A percentile compares a stretch with the other conserved stretches of the same genome.
phyloP scores from a whole-genome alignment of 2,797 vertebrate genomes.

The Galaxias olidus region DNA sequence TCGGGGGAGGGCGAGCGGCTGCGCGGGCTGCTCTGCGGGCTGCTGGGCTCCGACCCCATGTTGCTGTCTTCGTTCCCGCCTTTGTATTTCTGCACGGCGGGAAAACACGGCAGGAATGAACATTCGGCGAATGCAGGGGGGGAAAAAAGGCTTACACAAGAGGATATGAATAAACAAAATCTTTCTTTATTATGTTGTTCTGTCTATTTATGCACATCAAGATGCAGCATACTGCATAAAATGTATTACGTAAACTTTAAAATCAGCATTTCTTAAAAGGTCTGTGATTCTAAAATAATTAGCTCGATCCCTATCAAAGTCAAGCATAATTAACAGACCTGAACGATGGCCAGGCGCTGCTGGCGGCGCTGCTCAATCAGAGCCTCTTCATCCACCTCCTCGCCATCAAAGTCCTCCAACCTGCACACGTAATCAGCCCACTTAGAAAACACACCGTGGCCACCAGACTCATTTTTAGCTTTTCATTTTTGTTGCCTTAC shows the following conservation, averaged over 20 bases:
- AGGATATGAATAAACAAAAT: too few species aligned
- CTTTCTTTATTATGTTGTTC: too few species aligned
- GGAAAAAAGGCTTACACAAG: neutral
- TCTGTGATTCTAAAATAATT: too few species aligned
- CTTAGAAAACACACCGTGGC: constrained; percentile 14
- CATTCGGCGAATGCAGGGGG: neutral
- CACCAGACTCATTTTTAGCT: too few species aligned
- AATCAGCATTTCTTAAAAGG: too few species aligned
- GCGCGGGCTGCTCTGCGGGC: constrained; percentile 92
- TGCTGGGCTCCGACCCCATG: constrained; percentile 91
- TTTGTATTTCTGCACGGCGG: constrained; percentile 88
- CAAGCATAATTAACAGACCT: constrained; percentile 70
- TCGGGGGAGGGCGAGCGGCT: constrained; percentile 96
- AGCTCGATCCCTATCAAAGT: too few species aligned
- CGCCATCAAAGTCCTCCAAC: constrained; percentile 94
- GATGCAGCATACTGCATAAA: too few species aligned
- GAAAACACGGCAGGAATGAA: neutral
- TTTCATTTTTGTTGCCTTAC: too few species aligned
- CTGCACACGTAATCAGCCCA: constrained; percentile 60
- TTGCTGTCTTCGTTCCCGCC: constrained; percentile 88
- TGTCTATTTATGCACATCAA: too few species aligned
- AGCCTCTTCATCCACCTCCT: constrained; percentile 97
- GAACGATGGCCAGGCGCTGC: constrained; percentile 93
- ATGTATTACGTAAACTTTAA: too few species aligned
- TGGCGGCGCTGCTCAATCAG: constrained; percentile 93